These are phyloP conservation scores for Bombus pascuorum DNA, from an alignment of 1,140 invertebrate genomes.

Conservation along the genomic window DNA sequence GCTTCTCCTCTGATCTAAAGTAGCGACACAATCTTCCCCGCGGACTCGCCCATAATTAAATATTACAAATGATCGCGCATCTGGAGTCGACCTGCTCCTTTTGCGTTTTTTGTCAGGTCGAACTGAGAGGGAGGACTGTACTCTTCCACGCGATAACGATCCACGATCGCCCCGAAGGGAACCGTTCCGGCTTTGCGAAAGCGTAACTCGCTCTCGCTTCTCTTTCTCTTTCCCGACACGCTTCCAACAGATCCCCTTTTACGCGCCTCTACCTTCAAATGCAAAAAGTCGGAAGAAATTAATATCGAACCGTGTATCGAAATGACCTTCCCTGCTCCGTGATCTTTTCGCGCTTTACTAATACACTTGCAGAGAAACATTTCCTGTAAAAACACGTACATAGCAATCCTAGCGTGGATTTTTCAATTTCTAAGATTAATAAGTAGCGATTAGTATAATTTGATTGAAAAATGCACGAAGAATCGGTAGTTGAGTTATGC, in stretches of 20 bases:
- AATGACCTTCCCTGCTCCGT: not conserved
- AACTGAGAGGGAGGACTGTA: conserved; percentile 26
- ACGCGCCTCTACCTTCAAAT: conserved; percentile 43
- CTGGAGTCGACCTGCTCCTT: conserved; percentile 50
- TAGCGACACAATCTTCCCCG: conserved; percentile 51
- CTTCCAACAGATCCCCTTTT: conserved; percentile 45
- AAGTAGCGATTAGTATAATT: not conserved
- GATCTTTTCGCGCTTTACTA: not conserved
- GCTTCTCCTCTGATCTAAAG: conserved; percentile 10
- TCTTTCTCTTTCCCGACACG: conserved; percentile 55
- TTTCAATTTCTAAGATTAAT: not conserved
- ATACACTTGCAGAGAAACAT: not conserved
- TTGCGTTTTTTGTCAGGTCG: conserved; percentile 41
- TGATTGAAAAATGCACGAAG: not conserved
- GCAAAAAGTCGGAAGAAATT: conserved; percentile 63
- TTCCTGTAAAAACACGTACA: not conserved
- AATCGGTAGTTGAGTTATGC: conserved; percentile 2
- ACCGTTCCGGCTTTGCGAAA: conserved; percentile 49
- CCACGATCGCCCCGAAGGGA: conserved; percentile 64
- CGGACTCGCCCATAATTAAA: conserved; percentile 66
- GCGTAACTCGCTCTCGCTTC: conserved; percentile 58
- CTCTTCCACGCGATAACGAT: conserved; percentile 61
- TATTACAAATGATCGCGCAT: conserved; percentile 66
- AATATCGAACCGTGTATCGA: conserved; percentile 43
- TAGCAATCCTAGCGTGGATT: not conserved